phyloP scores from a whole-genome alignment of 2,113 vertebrate species.

The Furnarius figulus region DNA sequence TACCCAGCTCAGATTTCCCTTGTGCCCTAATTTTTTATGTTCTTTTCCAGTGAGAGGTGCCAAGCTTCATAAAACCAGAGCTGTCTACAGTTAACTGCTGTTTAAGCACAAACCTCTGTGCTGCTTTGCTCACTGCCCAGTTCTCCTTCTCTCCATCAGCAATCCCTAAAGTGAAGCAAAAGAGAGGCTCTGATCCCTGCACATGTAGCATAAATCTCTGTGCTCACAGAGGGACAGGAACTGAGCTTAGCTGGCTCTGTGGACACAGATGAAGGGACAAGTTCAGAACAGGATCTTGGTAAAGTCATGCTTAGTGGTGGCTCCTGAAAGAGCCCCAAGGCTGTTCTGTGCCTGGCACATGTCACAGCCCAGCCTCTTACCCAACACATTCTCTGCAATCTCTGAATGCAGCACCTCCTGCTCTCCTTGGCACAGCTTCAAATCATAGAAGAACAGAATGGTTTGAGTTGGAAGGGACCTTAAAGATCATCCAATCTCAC shows the following conservation, averaged over 20 bases:
- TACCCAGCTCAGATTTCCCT: neutral
- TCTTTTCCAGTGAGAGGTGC: neutral
- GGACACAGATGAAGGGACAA: neutral
- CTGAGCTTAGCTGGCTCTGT: neutral
- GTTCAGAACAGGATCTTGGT: neutral
- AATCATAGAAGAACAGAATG: neutral
- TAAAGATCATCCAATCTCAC: too few relatives aligned
- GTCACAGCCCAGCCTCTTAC: neutral
- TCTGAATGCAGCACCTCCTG: neutral
- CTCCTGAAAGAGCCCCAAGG: neutral
- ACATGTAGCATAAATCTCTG: too few relatives aligned
- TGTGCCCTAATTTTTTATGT: neutral
- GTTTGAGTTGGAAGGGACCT: neutral
- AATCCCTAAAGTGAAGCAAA: neutral
- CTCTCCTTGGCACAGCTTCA: neutral
- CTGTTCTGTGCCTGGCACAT: neutral
- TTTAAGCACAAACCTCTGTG: neutral
- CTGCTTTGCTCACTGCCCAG: neutral
- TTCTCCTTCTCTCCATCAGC: neutral
- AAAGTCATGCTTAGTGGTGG: neutral
- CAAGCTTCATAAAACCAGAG: conserved; percentile 3
- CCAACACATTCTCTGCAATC: neutral
- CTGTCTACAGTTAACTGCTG: neutral
- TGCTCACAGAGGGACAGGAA: neutral
- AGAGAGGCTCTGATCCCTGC: neutral